Percentiles rank a stretch among this genome's conserved stretches.
Conservation (phyloP, 2,888 invertebrate genomes). For the Mechanitis mazaeus region DNA sequence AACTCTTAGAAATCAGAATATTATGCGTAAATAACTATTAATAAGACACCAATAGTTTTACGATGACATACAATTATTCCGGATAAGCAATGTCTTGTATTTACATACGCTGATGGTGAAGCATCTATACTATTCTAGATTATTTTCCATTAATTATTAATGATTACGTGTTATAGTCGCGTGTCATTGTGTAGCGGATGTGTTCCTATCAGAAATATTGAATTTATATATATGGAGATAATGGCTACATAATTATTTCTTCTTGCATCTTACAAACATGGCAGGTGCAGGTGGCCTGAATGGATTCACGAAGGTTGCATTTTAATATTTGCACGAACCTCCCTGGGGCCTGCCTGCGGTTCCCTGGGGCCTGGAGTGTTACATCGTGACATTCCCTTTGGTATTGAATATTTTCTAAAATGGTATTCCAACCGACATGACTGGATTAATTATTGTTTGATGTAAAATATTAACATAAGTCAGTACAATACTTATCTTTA, state of each 20-base stretch:
- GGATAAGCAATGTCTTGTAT: constrained; percentile 20
- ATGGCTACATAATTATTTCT: constrained; percentile 20
- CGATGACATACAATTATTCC: too few relatives aligned
- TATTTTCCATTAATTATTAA: constrained; percentile 41
- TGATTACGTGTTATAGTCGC: constrained; percentile 31
- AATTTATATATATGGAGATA: constrained; percentile 16
- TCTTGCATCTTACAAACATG: constrained; percentile 19
- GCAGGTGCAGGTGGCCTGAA: constrained; percentile 13
- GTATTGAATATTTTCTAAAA: not conserved
- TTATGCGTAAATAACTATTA: too few relatives aligned
- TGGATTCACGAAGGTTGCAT: constrained; percentile 19
- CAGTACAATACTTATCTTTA: too few relatives aligned
- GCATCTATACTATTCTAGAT: constrained; percentile 27
- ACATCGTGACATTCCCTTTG: not conserved
- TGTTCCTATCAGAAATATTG: constrained; percentile 20
- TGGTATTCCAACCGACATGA: not conserved
- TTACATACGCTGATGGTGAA: constrained; percentile 35
- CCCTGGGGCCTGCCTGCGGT: constrained; percentile 11
- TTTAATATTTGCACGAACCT: constrained; percentile 10
- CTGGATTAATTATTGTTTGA: not conserved
- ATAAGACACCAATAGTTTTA: too few relatives aligned
- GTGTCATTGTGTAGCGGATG: constrained; percentile 32
- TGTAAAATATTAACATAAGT: too few relatives aligned
- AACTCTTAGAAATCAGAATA: too few relatives aligned
- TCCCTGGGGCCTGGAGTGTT: constrained; percentile 10